phyloP scores from a whole-genome alignment of 92 coral and sea anemone genomes.

The Metridium senile region DNA sequence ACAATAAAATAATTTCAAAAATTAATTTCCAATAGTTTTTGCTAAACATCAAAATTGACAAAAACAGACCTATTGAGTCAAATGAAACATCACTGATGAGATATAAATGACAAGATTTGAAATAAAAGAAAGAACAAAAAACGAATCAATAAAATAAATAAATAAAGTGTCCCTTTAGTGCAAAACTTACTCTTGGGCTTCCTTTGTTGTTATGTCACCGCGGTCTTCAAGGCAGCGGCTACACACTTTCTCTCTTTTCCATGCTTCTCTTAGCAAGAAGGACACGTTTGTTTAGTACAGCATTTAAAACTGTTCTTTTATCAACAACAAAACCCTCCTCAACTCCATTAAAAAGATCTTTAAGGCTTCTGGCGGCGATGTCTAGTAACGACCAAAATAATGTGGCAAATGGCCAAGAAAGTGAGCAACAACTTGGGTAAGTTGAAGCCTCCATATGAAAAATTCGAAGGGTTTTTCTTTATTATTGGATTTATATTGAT shows the following conservation, averaged over 20 bases:
- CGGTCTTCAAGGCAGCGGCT: background rate
- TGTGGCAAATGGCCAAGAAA: constrained; percentile 37
- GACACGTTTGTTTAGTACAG: constrained; percentile 35
- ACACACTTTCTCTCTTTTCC: background rate
- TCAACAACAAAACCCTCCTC: background rate
- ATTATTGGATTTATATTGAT: too few species aligned
- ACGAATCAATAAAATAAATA: too few species aligned
- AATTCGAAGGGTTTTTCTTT: too few species aligned
- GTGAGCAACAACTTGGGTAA: constrained; percentile 48
- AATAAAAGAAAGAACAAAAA: too few species aligned
- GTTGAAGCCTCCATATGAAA: constrained; percentile 3
- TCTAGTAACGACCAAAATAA: constrained; percentile 61
- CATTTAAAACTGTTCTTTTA: constrained; percentile 30
- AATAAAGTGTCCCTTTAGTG: too few species aligned
- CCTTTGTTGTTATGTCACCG: constrained; percentile 10
- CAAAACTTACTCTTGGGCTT: constrained; percentile 22
- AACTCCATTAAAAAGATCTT: constrained; percentile 6
- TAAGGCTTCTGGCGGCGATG: constrained; percentile 43
- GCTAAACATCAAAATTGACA: too few species aligned
- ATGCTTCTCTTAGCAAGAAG: constrained; percentile 41
- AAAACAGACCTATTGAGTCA: too few species aligned
- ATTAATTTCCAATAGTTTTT: too few species aligned
- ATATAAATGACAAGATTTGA: too few species aligned
- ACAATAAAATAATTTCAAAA: too few species aligned
- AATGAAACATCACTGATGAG: too few species aligned